A percentile compares a stretch with the other conserved stretches of the same genome.
Conservation (phyloP, 1,140 invertebrate species). For the Tachypleus tridentatus region DNA sequence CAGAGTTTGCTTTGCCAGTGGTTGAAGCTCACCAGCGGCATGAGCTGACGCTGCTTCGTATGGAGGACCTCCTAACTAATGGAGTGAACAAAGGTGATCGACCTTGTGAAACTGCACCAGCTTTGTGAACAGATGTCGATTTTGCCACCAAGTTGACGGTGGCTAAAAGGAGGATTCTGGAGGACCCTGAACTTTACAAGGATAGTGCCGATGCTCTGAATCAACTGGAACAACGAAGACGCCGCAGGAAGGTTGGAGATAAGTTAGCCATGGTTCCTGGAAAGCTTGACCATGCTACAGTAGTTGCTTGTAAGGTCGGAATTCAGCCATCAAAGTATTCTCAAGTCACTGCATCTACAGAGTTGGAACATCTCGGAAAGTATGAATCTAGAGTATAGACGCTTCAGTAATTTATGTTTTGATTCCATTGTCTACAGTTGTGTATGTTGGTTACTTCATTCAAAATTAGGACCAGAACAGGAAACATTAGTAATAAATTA, state of each 20-base stretch:
- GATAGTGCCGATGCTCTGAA: conserved; percentile 35
- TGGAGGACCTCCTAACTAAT: conserved; percentile 62
- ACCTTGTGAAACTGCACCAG: conserved; percentile 40
- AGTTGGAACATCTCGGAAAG: too few relatives aligned
- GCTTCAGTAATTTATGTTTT: too few relatives aligned
- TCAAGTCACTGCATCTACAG: too few relatives aligned
- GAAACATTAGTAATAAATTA: too few relatives aligned
- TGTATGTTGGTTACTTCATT: too few relatives aligned
- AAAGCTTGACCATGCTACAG: conserved; percentile 80
- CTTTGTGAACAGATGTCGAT: conserved; percentile 62
- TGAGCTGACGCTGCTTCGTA: conserved; percentile 59
- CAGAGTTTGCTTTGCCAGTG: conserved; percentile 45
- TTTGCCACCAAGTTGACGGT: conserved; percentile 54
- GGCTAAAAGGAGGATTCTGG: conserved; percentile 61
- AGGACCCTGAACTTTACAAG: conserved; percentile 66
- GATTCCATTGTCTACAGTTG: too few relatives aligned
- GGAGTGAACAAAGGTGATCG: conserved; percentile 48
- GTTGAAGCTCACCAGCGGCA: conserved; percentile 70
- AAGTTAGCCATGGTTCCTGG: conserved; percentile 66
- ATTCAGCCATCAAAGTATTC: too few relatives aligned
- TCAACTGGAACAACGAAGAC: conserved; percentile 40
- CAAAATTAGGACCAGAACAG: too few relatives aligned
- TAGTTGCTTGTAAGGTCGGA: conserved; percentile 21
- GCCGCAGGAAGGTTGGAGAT: conserved; percentile 55
- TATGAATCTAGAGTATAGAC: too few relatives aligned